Conservation (phyloP, 2,888 invertebrate species). For the Silvanus unidentatus region DNA sequence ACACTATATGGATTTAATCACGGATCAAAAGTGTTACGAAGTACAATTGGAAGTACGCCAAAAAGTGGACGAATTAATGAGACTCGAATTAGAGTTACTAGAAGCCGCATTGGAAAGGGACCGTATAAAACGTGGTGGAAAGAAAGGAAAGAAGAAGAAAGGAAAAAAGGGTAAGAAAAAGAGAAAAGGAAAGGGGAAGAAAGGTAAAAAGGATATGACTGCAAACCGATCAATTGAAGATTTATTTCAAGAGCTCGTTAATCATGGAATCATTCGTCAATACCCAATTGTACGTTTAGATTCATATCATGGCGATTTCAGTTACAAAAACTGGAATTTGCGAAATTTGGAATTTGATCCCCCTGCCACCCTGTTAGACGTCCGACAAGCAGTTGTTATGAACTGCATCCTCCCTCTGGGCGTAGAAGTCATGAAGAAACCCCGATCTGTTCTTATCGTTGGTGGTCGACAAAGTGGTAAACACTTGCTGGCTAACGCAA, state of each 20-base stretch:
- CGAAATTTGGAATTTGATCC: constrained; percentile 42
- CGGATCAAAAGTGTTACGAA: constrained; percentile 58
- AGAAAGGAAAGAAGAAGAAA: constrained; percentile 32
- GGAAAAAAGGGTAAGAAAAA: constrained; percentile 33
- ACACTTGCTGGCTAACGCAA: constrained; percentile 62
- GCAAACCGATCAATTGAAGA: constrained; percentile 56
- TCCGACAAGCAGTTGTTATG: constrained; percentile 54
- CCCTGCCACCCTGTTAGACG: constrained; percentile 55
- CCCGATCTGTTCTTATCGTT: constrained; percentile 60
- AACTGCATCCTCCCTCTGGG: constrained; percentile 57
- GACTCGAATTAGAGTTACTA: constrained; percentile 50
- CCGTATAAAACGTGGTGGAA: constrained; percentile 22
- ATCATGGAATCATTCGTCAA: constrained; percentile 61
- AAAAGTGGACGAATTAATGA: constrained; percentile 65
- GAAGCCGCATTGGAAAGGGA: constrained; percentile 49
- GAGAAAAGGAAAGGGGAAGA: constrained; percentile 36
- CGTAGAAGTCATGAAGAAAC: constrained; percentile 44
- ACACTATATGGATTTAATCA: constrained; percentile 59
- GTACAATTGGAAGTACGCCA: constrained; percentile 61
- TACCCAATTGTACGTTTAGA: constrained; percentile 55
- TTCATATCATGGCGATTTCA: constrained; percentile 66
- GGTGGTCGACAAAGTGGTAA: constrained; percentile 69
- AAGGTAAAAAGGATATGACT: constrained; percentile 58
- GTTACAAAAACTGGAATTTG: constrained; percentile 46
- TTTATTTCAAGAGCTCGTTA: constrained; percentile 67